These are phyloP conservation scores for Andrena camellia DNA, from an alignment of 2,888 invertebrate genomes.

Conservation along the genomic window DNA sequence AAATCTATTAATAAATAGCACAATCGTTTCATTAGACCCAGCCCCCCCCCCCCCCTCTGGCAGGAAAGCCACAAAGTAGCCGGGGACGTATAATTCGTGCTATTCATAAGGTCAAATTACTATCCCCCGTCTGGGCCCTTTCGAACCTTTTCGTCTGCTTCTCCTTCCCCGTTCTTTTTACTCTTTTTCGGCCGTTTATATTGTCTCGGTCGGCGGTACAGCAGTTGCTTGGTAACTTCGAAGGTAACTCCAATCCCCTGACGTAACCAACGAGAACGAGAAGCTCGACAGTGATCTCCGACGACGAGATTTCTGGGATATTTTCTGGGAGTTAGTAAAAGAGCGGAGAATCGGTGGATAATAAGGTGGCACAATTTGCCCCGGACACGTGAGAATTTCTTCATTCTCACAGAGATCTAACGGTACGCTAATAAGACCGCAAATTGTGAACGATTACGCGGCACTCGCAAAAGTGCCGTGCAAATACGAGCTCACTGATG, in stretches of 20 bases:
- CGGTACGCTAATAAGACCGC: conserved; percentile 51
- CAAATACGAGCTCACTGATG: conserved; percentile 33
- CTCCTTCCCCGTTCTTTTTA: not conserved
- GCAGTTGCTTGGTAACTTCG: not conserved
- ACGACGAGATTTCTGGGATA: not conserved
- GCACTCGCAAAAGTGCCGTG: conserved; percentile 24
- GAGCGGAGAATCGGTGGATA: not conserved
- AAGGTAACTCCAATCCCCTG: not conserved
- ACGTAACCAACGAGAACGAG: not conserved
- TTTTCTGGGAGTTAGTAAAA: not conserved
- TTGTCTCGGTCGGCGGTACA: not conserved
- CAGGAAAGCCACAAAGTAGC: conserved; percentile 77
- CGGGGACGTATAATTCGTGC: conserved; percentile 66
- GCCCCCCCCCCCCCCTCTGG: conserved; percentile 4
- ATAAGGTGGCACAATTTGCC: conserved; percentile 22
- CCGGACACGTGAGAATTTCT: conserved; percentile 21
- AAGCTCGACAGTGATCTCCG: not conserved
- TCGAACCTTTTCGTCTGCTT: conserved; percentile 15
- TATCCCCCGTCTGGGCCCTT: conserved; percentile 54
- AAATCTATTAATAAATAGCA: conserved; percentile 75
- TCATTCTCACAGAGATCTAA: conserved; percentile 46
- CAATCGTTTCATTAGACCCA: conserved; percentile 21
- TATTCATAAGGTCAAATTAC: conserved; percentile 75
- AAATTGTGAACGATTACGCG: conserved; percentile 47
- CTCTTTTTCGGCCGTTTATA: not conserved